Base-by-base conservation (phyloP, 2,888 invertebrate species). In the Lasioglossum zephyrum region DNA sequence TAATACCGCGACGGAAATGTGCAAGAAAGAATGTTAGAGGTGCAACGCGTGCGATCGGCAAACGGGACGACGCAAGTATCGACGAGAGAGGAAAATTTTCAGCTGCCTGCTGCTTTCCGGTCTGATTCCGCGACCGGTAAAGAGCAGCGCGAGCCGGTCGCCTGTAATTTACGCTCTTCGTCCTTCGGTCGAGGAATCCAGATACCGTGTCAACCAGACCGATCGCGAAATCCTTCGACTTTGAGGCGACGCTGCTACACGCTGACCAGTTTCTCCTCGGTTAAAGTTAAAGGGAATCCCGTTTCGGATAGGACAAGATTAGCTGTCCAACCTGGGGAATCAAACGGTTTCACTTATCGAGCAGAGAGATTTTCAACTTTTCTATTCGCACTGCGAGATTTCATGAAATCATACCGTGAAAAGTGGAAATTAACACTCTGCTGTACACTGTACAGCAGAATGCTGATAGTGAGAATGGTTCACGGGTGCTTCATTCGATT, bases 51-150 rank as follows among this genome's bases (percentile, higher is more conserved):
- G 66, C 18, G 66, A 66, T 66, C 66, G 60, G 26, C 66, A 31
- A 31, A 18, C 66, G 66, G 39, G 70, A n/a, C 70, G 70, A n/a
- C 16, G 44, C n/a, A 26, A n/a, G 72, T 69, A 70, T 31, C 41
- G 60, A 57, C 73, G 82, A 74, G 53, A 79, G 77, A 69, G 77
- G 66, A 70, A 70, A 78, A 78, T 49, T 70, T 70, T 80, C 53
- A 70, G 60, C 16, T 39, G 70, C 76, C 53, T 39, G 16, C 57
- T 41, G 66, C 77, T 82, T 82, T 82, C 82, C 85, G 79, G 73
- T 81, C 84, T 84, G 82, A 84, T 84, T 84, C 81, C 84, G 82
- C 79, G 57, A n/a, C 44, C 26, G n/a, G 69, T 39, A 57, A 57
- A 80, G 73, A 53, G 63, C 79, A 63, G 44, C 74, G 74, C 74